These are phyloP conservation scores for Coremacera marginata DNA, from an alignment of 2,888 invertebrate species.

Conservation along the genomic window DNA sequence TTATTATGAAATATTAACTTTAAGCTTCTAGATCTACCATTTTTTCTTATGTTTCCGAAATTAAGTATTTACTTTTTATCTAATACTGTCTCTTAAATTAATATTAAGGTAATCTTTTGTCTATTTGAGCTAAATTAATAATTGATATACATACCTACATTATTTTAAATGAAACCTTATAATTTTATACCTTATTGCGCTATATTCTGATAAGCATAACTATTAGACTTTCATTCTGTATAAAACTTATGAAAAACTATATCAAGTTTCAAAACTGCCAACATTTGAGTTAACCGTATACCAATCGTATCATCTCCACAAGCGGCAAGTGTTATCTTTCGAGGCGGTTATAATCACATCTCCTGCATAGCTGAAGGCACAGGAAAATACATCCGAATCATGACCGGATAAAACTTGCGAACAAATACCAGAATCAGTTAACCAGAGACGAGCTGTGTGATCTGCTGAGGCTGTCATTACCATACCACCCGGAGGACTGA, in stretches of 20 bases:
- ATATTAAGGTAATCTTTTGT: no score
- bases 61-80: no score
- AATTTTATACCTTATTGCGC: no score
- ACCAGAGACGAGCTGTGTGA: constrained; percentile 80
- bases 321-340: constrained; percentile 84
- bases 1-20: no score
- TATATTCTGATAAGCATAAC: no score
- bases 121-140: no score
- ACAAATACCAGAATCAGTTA: constrained; percentile 75
- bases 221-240: no score
- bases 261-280: constrained; percentile 11
- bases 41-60: no score
- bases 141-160: no score
- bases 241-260: constrained; percentile 16
- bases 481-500: constrained; percentile 82
- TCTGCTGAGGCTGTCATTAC: constrained; percentile 84
- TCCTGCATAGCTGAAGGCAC: constrained; percentile 83
- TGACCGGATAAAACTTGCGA: constrained; percentile 82
- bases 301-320: constrained; percentile 85
- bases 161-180: no score
- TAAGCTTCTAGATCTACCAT: no score
- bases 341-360: constrained; percentile 84
- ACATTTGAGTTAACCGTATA: constrained; percentile 64
- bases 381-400: constrained; percentile 85
- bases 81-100: no score